Evolutionary conservation across 2,113 vertebrate genomes (phyloP), one percentile per base, ranked within the genome.

Genomic region (Phodopus roborovskii): DNA sequence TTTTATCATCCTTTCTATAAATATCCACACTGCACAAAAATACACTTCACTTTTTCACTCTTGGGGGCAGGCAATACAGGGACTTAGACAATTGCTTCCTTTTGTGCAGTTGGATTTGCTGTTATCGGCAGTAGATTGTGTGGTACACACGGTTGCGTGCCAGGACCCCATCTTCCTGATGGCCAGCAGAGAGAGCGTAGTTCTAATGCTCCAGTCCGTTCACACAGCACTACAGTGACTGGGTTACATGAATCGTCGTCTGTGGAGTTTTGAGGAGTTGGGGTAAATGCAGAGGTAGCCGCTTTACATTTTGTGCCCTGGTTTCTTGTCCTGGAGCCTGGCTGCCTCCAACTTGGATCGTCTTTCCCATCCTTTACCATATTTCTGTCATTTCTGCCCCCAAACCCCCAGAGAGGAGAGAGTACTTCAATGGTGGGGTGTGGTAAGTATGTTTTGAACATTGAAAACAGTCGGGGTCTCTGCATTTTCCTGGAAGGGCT

Each of bases 91-190:
- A 81, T 83, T 12, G 7, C 68, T 58, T 96, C 15, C 33, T 94
- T 81, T 90, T 75, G 30, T 66, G 26, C 81, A 81, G 74, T 91
- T 92, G 83, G 88, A 81, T 64, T 62, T 39, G 12, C 56, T 58
- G 0, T 82, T 66, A 81, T 5, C 16, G 50, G 91, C 64, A 75
- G 36, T 91, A 89, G 50, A 62, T 75, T 89, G 81, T 77, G 84
- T 62, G 91, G 42, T 45, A 12, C 16, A n/a, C 7, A 3, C 36
- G 68, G 24, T 85, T 68, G 19, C 62, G 48, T 11, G 17, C 8
- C 1, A 53, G 53, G 42, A n/a, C 2, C 58, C 50, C 66, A n/a
- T 62, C 77, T 70, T 33, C 33, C 45, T 2, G 5, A 39, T 7
- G 5, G 33, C 56, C 22, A 9, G 50, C 68, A 71, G 88, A 88